phyloP scores from a whole-genome alignment of 1,140 invertebrate genomes.

The Calliphora vicina region DNA sequence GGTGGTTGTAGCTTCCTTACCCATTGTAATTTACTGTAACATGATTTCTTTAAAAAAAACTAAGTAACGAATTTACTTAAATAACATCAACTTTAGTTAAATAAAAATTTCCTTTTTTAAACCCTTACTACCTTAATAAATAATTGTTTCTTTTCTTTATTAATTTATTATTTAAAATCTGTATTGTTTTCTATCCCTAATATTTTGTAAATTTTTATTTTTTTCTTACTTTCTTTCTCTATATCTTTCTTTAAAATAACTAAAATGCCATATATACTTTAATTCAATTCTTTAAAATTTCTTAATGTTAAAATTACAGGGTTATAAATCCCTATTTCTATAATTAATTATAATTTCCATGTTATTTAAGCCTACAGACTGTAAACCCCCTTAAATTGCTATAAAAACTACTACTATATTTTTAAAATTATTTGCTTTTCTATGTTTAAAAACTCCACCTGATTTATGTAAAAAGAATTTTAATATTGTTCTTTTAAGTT shows the following conservation, averaged over 20 bases:
- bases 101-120: background rate
- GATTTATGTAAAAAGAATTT: background rate
- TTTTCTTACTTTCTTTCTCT: background rate
- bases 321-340: too few species aligned
- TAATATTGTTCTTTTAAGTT: too few species aligned
- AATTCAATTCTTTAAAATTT: background rate
- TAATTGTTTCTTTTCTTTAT: background rate
- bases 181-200: background rate
- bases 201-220: background rate
- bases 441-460: background rate
- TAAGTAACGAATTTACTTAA: slow-evolving; percentile 35
- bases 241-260: background rate
- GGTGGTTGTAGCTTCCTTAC: too few species aligned
- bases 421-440: background rate
- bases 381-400: background rate
- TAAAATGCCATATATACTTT: background rate
- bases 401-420: background rate
- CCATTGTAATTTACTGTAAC: too few species aligned
- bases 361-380: background rate
- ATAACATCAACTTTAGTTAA: background rate
- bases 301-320: too few species aligned
- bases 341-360: too few species aligned
- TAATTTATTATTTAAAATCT: background rate
- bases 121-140: background rate
- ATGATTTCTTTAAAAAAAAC: too few species aligned